Conservation (phyloP, 2,113 vertebrate genomes). For the Tragulus kanchil region DNA sequence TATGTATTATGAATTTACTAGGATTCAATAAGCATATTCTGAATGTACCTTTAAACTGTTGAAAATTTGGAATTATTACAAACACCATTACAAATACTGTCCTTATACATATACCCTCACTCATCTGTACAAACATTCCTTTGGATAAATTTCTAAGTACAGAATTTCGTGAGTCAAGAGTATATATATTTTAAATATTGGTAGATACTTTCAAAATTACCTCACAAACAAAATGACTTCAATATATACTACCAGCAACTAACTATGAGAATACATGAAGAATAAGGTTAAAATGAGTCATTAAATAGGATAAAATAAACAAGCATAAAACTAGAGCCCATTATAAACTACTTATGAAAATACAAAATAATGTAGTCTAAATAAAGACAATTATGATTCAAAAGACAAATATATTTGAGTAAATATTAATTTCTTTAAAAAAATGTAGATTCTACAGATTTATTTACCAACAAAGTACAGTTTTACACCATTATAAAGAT, state of each 20-base stretch:
- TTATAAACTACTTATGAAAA: neutral
- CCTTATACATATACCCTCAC: neutral
- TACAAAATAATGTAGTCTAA: neutral
- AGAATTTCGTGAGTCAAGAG: neutral
- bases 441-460: neutral
- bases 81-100: neutral
- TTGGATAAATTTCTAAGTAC: neutral
- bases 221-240: neutral
- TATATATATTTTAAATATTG: neutral
- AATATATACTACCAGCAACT: neutral
- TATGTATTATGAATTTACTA: neutral
- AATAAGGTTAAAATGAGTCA: neutral
- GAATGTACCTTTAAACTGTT: neutral
- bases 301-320: neutral
- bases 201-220: neutral
- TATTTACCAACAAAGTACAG: neutral
- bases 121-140: neutral
- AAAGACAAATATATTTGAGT: neutral
- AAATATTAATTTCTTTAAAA: neutral
- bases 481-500: neutral
- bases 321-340: neutral
- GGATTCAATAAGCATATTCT: neutral
- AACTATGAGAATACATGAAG: neutral
- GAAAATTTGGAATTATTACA: neutral
- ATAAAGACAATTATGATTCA: neutral